These are phyloP conservation scores for Diplosoma virens DNA, from an alignment of 23 tunicate genomes.

Conservation along the genomic window DNA sequence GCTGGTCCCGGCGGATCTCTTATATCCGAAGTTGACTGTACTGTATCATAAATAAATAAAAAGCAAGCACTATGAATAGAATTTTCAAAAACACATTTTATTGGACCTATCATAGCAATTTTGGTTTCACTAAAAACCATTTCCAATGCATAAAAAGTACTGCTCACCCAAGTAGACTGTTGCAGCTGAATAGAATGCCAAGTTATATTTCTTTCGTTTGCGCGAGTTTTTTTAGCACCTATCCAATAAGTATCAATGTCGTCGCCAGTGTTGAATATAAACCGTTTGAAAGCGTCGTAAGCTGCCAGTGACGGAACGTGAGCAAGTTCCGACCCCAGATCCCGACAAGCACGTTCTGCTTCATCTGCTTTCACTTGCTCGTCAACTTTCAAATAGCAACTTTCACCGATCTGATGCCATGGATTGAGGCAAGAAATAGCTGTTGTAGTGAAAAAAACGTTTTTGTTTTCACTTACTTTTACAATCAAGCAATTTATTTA, in stretches of 20 bases:
- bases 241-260: neutral
- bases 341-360: neutral
- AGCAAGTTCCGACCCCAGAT: neutral
- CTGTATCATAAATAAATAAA: too few species aligned
- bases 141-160: too few species aligned
- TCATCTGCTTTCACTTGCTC: neutral
- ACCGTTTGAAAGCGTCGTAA: neutral
- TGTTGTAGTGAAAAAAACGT: neutral
- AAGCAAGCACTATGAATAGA: too few species aligned
- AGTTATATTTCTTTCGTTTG: neutral
- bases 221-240: neutral
- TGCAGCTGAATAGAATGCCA: neutral
- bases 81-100: too few species aligned
- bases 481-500: neutral
- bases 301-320: conserved; percentile 9
- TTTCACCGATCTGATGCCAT: conserved; percentile 39
- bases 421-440: neutral
- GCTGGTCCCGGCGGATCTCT: too few species aligned
- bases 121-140: too few species aligned
- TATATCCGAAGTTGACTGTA: too few species aligned
- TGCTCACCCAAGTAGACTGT: neutral
- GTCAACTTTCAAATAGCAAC: neutral
- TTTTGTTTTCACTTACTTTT: neutral
- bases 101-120: too few species aligned
- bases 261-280: neutral